Evolutionary conservation across 1,140 invertebrate genomes (phyloP).

Genomic region (Heliothis virescens): DNA sequence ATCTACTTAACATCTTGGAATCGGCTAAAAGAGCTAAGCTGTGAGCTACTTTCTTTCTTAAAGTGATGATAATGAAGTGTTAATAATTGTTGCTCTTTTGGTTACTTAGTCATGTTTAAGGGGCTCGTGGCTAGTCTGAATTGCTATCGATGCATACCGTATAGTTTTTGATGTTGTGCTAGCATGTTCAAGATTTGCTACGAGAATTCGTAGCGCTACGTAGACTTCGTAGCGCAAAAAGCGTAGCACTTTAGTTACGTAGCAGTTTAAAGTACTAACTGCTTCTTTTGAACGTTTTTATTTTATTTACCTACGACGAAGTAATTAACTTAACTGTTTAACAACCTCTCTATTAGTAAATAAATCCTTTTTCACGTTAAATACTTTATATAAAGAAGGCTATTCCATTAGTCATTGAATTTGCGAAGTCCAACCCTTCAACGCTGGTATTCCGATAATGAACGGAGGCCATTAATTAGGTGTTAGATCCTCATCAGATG

Average conservation of each 20-base stretch:
- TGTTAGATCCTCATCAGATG: conserved; percentile 14
- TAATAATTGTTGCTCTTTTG: not conserved
- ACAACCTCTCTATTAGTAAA: not conserved
- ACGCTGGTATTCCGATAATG: conserved; percentile 43
- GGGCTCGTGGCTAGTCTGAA: too few relatives aligned
- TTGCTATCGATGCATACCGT: not conserved
- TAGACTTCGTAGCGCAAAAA: not conserved
- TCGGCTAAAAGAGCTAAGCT: not conserved
- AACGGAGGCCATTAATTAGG: conserved; percentile 39
- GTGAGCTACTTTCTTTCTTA: too few relatives aligned
- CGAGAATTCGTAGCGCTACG: not conserved
- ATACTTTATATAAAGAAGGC: conserved; percentile 29
- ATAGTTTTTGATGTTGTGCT: not conserved
- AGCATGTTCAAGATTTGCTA: not conserved
- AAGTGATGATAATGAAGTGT: too few relatives aligned
- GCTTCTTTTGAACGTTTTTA: not conserved
- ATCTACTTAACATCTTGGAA: conserved; percentile 40
- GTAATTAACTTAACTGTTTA: not conserved
- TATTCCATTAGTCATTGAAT: conserved; percentile 36
- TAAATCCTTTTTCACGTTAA: conserved; percentile 2
- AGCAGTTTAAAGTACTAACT: too few relatives aligned
- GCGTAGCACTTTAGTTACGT: too few relatives aligned
- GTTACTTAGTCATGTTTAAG: too few relatives aligned
- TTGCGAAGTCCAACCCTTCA: conserved; percentile 10
- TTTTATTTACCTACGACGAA: not conserved